Evolutionary conservation across 2,888 invertebrate genomes (phyloP), one percentile per base, ranked within the genome.

Genomic region (Tiliacea aurago): DNA sequence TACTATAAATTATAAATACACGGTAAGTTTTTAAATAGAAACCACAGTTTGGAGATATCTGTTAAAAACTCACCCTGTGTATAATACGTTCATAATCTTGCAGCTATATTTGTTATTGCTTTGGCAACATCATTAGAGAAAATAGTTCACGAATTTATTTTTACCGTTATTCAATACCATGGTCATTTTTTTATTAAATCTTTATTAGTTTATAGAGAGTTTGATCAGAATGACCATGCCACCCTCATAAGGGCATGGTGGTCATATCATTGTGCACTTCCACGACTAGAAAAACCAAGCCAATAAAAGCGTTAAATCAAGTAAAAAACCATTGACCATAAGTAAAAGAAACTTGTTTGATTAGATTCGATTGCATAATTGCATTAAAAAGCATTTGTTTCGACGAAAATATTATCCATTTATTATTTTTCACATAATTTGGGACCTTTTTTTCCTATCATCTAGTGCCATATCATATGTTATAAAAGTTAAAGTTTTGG

Each of bases 381-480:
- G 5, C 5, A 45, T 62, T 43, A 45, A n/a, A 63, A 63, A 15
- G 20, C 49, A 49, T n/a, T 45, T 55, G 4, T 15, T 45, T 45
- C n/a, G 1, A 23, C 53, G 1, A 61, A 51, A 45, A 55, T 13
- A 47, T 18, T 47, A 28, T 20, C 28, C 28, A 20, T 45, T 13
- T 23, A 4, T 4, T 4, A 33, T 62, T 45, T 62, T 33, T 5
- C 28, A 7, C 4, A 51, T 11, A 70, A 28, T 61, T 23, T 33
- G n/a, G 51, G n/a, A 20, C 33, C 7, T 28, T 20, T 37, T 59
- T 59, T 72, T 56, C 55, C 45, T 28, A n/a, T 41, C 10, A 41
- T 53, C 53, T 63, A 65, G 83, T 82, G 83, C 83, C 79, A 83
- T 83, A 82, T 33, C 9, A 9, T 37, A 37, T 37, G 37, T 33